Evolutionary conservation across 2,797 vertebrate species (phyloP).

Genomic region (Sparidentex hasta): DNA sequence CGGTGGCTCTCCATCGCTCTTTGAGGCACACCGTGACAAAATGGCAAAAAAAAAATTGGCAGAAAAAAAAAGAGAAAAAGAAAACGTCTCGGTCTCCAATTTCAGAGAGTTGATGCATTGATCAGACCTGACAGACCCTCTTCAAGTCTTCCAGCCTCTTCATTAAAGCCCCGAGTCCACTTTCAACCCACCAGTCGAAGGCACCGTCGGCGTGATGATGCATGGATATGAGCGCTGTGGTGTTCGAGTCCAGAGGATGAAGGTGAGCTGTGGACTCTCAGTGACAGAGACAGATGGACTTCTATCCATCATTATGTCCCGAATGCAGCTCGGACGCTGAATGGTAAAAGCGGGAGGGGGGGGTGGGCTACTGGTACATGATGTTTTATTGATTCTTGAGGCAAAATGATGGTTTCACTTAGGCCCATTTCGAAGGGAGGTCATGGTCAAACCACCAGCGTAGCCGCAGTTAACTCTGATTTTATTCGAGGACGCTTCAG

Average conservation of each 20-base stretch:
- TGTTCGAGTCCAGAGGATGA: conserved; percentile 3
- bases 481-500: background rate
- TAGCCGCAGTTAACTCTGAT: conserved; percentile 1
- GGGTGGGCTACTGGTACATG: background rate
- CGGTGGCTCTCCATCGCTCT: too few species aligned
- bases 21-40: too few species aligned
- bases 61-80: too few species aligned
- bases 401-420: background rate
- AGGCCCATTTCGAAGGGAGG: background rate
- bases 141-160: background rate
- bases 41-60: too few species aligned
- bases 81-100: too few species aligned
- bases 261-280: conserved; percentile 4
- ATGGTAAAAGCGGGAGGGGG: background rate
- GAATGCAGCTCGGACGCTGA: conserved; percentile 10
- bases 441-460: background rate
- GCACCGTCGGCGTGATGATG: conserved; percentile 5
- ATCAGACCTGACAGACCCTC: background rate
- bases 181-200: background rate
- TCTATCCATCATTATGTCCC: conserved; percentile 29
- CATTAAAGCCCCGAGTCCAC: background rate
- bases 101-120: background rate
- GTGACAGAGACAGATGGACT: background rate
- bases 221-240: conserved; percentile 6
- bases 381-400: conserved; percentile 26